phyloP scores from a whole-genome alignment of 1,140 invertebrate genomes.

The Eriosoma lanigerum region DNA sequence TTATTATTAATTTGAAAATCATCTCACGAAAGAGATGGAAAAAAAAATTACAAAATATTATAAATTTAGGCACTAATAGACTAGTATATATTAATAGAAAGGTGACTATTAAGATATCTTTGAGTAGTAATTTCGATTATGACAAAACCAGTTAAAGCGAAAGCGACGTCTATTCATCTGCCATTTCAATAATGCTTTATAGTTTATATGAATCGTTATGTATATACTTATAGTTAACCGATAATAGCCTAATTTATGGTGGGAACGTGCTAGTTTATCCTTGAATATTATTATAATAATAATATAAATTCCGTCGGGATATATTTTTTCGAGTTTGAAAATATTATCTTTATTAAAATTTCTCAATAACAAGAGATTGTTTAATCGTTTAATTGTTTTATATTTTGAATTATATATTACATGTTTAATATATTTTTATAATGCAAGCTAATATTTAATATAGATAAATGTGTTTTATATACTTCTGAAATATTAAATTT shows the following conservation, averaged over 20 bases:
- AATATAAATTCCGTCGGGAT: not conserved
- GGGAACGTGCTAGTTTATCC: not conserved
- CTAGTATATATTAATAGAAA: conserved; percentile 16
- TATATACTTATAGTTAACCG: not conserved
- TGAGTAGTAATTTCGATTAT: conserved; percentile 27
- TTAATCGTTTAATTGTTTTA: too few relatives aligned
- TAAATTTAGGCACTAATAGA: not conserved
- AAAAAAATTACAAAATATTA: too few relatives aligned
- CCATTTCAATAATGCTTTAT: not conserved
- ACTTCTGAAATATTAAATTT: too few relatives aligned
- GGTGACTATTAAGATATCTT: not conserved
- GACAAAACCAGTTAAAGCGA: conserved; percentile 32
- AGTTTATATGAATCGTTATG: conserved; percentile 1
- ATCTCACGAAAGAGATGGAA: too few relatives aligned
- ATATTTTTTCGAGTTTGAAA: too few relatives aligned
- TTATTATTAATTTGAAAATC: too few relatives aligned
- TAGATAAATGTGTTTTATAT: too few relatives aligned
- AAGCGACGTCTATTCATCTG: conserved; percentile 26
- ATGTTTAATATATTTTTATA: too few relatives aligned
- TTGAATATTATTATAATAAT: not conserved
- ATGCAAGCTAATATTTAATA: too few relatives aligned
- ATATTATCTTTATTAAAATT: too few relatives aligned
- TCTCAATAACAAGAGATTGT: too few relatives aligned
- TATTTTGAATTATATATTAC: too few relatives aligned
- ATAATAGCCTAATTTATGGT: not conserved